These are phyloP conservation scores for Mycalesis mineus DNA, from an alignment of 2,888 invertebrate species.

Conservation along the genomic window DNA sequence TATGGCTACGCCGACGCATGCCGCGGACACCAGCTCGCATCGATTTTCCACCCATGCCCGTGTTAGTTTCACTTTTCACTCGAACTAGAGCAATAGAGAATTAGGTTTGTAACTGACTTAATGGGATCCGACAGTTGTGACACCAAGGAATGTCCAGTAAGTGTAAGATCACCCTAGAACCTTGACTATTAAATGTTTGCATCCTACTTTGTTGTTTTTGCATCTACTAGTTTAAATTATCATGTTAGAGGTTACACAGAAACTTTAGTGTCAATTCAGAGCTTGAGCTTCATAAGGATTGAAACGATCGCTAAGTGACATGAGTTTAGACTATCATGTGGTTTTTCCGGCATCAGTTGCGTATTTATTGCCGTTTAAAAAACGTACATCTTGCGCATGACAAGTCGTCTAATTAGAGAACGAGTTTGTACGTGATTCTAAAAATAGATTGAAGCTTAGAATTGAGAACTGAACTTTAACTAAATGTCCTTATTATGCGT, in stretches of 20 bases:
- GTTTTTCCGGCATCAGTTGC: no score
- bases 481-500: no score
- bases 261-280: background rate
- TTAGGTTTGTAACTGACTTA: slow-evolving; percentile 30
- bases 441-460: no score
- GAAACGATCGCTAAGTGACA: background rate
- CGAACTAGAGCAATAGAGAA: slow-evolving; percentile 48
- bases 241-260: background rate
- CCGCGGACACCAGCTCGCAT: slow-evolving; percentile 56
- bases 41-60: slow-evolving; percentile 60
- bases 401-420: no score
- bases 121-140: slow-evolving; percentile 3
- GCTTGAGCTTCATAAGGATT: background rate
- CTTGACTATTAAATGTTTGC: background rate
- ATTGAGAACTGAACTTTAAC: no score
- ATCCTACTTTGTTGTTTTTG: background rate
- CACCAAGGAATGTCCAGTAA: background rate
- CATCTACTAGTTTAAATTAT: background rate
- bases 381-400: no score
- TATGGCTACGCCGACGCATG: slow-evolving; percentile 44
- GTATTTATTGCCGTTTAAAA: no score
- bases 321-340: background rate
- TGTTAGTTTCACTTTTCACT: slow-evolving; percentile 61
- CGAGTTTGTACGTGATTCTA: no score
- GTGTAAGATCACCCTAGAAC: background rate